Evolutionary conservation across 1,140 invertebrate species (phyloP), one percentile per base, ranked within the genome.

Genomic region (Cydia amplana): DNA sequence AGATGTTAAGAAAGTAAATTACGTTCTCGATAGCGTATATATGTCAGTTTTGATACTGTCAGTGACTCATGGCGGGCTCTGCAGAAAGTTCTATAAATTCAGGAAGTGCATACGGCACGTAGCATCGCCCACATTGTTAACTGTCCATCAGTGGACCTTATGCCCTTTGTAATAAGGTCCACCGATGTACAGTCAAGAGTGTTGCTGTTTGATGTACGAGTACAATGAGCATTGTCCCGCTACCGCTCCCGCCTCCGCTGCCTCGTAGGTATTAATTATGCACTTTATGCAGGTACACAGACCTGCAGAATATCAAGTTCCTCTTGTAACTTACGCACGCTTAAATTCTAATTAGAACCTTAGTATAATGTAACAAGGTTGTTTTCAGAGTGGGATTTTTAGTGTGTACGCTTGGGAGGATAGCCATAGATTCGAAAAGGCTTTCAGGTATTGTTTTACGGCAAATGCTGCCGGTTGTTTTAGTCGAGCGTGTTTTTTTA

Each of bases 221-320:
- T 51, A 36, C 25, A 67, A 18, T 28, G 28, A 23, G 64, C 25
- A 28, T 25, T 64, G 60, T 28, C 49, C 64, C 28, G 64, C 64
- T 65, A 16, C 25, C 14, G 23, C 64, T 28, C 4, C 64, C 64
- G 28, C 64, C 28, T n/a, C 64, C 64, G 25, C 64, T 65, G 14
- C 28, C 64, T 36, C 64, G 28, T 65, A n/a, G 1, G 63, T 40
- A 70, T 70, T 70, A 40, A 70, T 70, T 70, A 70, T 70, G 32
- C 65, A 70, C 16, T 16, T 0, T 10, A 32, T 1, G n/a, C n/a
- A n/a, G n/a, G n/a, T n/a, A n/a, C n/a, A n/a, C n/a, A n/a, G n/a
- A 64, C 63, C 25, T 28, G 6, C 25, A 67, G 64, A 67, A 67
- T 67, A 67, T 67, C 64, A 67, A 70, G 65, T 70, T 40, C 14